These are phyloP conservation scores for Drosophila repletoides DNA, from an alignment of 1,140 invertebrate genomes.

Conservation along the genomic window DNA sequence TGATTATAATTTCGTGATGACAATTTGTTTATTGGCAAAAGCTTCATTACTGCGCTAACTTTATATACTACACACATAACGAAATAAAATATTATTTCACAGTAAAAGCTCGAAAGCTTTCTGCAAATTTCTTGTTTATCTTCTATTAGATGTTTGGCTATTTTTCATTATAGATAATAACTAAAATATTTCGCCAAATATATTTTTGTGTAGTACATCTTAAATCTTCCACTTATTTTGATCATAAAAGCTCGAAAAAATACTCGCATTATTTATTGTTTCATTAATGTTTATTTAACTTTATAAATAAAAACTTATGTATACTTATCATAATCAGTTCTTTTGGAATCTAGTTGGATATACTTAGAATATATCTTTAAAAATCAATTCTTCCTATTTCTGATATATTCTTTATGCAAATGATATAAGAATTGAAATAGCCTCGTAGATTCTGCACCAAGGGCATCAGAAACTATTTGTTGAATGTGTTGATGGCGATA, in stretches of 20 bases:
- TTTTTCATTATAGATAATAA: too few relatives aligned
- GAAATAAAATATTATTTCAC: not conserved
- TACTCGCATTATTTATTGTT: too few relatives aligned
- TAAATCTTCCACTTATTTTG: not conserved
- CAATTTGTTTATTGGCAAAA: not conserved
- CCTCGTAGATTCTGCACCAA: not conserved
- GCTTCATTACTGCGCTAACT: not conserved
- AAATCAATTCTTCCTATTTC: not conserved
- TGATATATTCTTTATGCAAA: slow-evolving; percentile 2
- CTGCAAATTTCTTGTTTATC: too few relatives aligned
- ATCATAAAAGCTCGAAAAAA: too few relatives aligned
- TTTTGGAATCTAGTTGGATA: too few relatives aligned
- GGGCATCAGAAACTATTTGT: not conserved
- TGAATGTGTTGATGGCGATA: slow-evolving; percentile 9
- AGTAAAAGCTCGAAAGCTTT: not conserved
- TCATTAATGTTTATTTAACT: not conserved
- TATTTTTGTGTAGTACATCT: too few relatives aligned
- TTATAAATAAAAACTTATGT: not conserved
- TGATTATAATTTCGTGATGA: not conserved
- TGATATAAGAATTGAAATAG: slow-evolving; percentile 2
- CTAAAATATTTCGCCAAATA: too few relatives aligned
- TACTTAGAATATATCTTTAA: too few relatives aligned
- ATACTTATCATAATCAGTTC: too few relatives aligned
- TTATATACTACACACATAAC: not conserved
- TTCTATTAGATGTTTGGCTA: too few relatives aligned